A percentile compares a stretch with the other conserved stretches of the same genome.
phyloP scores from a whole-genome alignment of 2,888 invertebrate genomes.

The Allacma fusca region DNA sequence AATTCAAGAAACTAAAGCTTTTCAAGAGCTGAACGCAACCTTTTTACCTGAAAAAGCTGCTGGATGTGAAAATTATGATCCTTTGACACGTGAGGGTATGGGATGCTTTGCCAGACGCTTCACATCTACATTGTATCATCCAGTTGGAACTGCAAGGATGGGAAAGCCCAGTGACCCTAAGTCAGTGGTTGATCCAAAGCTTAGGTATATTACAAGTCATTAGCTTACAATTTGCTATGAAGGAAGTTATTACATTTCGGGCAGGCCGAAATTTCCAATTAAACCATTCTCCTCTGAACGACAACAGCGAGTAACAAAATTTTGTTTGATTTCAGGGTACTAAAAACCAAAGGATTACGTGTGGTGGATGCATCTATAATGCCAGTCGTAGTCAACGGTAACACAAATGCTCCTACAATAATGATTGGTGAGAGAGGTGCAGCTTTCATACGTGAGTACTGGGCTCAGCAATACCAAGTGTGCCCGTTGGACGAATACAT shows the following conservation, averaged over 20 bases:
- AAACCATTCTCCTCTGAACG: too few species aligned
- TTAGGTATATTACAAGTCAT: conserved; percentile 33
- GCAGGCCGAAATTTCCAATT: too few species aligned
- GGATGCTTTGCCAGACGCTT: conserved; percentile 34
- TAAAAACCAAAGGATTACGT: conserved; percentile 62
- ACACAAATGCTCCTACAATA: conserved; percentile 51
- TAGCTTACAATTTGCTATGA: neutral
- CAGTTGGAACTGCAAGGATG: conserved; percentile 68
- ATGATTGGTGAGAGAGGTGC: conserved; percentile 55
- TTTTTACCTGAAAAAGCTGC: conserved; percentile 30
- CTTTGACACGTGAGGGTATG: neutral
- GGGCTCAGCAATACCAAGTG: conserved; percentile 51
- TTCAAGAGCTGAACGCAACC: conserved; percentile 36
- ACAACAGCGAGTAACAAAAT: too few species aligned
- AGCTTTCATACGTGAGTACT: conserved; percentile 50
- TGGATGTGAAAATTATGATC: conserved; percentile 26
- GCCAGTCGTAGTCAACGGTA: conserved; percentile 48
- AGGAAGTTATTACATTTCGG: too few species aligned
- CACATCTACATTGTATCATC: conserved; percentile 41
- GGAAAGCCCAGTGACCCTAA: conserved; percentile 75
- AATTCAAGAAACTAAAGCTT: conserved; percentile 37
- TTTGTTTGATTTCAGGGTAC: too few species aligned
- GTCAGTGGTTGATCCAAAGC: conserved; percentile 42
- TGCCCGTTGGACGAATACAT: conserved; percentile 2
- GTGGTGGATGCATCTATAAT: conserved; percentile 65